These are phyloP conservation scores for Crioceris asparagi DNA, from an alignment of 2,888 invertebrate species.

Conservation along the genomic window DNA sequence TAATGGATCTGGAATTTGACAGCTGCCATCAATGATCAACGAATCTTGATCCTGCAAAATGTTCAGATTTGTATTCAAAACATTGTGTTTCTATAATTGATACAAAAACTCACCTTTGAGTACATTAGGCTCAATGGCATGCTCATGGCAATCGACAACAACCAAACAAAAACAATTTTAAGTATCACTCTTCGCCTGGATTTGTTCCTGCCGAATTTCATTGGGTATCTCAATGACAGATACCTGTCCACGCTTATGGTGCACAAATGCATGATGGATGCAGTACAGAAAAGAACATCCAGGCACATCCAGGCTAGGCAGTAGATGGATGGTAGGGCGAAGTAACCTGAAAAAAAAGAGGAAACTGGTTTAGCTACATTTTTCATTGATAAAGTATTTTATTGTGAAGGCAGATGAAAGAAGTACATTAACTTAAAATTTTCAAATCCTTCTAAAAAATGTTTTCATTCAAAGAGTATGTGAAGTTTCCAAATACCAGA, in stretches of 20 bases:
- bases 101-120: conserved; percentile 59
- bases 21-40: conserved; percentile 70
- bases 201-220: conserved; percentile 86
- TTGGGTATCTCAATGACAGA: conserved; percentile 82
- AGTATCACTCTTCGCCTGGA: conserved; percentile 73
- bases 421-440: too few species aligned
- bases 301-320: conserved; percentile 92
- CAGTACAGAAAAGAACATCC: conserved; percentile 93
- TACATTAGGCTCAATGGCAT: conserved; percentile 82
- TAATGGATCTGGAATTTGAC: conserved; percentile 78
- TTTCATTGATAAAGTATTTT: too few species aligned
- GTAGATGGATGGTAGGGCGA: conserved; percentile 70
- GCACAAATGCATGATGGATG: conserved; percentile 94
- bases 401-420: too few species aligned
- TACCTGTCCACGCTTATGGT: conserved; percentile 94
- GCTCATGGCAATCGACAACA: conserved; percentile 85
- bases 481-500: too few species aligned
- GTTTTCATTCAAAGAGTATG: too few species aligned
- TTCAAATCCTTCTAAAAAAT: too few species aligned
- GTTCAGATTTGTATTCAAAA: too few species aligned
- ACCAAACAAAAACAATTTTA: conserved; percentile 91
- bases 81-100: neutral
- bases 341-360: conserved; percentile 55
- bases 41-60: conserved; percentile 71
- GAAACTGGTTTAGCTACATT: too few species aligned